Evolutionary conservation across 2,113 vertebrate species (phyloP).

Genomic region (Coptodon rendalli): DNA sequence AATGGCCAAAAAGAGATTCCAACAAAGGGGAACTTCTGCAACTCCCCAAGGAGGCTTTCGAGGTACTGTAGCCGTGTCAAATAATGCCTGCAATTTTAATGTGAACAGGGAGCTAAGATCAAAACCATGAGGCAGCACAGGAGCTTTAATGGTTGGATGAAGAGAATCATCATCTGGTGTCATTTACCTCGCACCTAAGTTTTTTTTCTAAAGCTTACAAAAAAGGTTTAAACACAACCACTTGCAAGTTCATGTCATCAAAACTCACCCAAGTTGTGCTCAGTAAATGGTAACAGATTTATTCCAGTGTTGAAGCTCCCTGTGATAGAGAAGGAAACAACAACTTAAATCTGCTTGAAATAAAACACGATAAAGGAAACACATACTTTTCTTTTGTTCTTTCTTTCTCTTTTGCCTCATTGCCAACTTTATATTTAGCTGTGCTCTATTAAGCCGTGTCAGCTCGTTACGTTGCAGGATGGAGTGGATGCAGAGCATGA

Average conservation of each 20-base stretch:
- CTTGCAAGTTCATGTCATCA: not conserved
- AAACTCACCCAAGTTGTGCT: constrained; percentile 66
- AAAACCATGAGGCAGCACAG: constrained; percentile 39
- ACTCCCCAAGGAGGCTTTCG: constrained; percentile 57
- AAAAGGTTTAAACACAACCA: not conserved
- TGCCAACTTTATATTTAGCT: not conserved
- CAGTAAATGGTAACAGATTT: constrained; percentile 61
- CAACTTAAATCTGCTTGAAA: not conserved
- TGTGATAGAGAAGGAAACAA: constrained; percentile 7
- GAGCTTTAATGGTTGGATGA: constrained; percentile 51
- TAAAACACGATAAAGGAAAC: not conserved
- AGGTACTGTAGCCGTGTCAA: constrained; percentile 64
- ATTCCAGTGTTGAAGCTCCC: constrained; percentile 57
- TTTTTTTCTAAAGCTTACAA: not conserved
- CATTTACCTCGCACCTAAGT: constrained; percentile 26
- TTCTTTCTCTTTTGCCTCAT: not conserved
- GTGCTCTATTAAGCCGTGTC: not conserved
- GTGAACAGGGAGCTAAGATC: constrained; percentile 49
- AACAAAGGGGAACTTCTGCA: constrained; percentile 62
- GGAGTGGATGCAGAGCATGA: not conserved
- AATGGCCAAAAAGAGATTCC: constrained; percentile 70
- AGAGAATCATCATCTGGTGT: constrained; percentile 25
- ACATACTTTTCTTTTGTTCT: not conserved
- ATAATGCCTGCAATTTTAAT: constrained; percentile 62
- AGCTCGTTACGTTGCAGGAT: not conserved